Evolutionary conservation across 2,888 invertebrate species (phyloP), one percentile per base, ranked within the genome.

Genomic region (Acrocyrtus sp.): DNA sequence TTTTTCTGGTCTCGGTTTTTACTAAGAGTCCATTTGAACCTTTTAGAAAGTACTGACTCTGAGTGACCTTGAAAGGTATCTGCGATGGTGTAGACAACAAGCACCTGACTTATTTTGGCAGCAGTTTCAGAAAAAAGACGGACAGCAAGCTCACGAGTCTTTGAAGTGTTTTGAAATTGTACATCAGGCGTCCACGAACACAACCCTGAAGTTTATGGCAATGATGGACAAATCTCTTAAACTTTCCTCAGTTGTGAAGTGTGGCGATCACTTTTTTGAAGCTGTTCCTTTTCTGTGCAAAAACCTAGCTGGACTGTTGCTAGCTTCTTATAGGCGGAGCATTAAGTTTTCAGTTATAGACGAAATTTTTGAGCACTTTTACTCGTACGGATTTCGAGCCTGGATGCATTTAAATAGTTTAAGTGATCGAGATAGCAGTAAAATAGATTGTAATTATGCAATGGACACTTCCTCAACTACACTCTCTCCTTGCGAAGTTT

Each of bases 321-420:
- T 73, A 21, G 70, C 54, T 15, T 61, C 72, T 3, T 51, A 63
- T 10, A 60, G 48, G 26, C 57, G 58, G 19, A 73, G 45, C 21
- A 45, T 75, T 0, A 60, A 74, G 24, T 50, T 66, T 10, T 54
- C 58, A 1, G 51, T 43, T n/a, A 57, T 76, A 15, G 73, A 77
- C 19, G 65, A 70, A 53, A 65, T 72, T n/a, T 76, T 79, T 62
- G 77, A 79, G 24, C 60, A 68, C 17, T 79, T 79, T 47, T 79
- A 79, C 45, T 68, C 65, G 10, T 75, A 60, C 57, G 79, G 79
- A 15, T 76, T 79, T 45, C 67, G 63, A 54, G 75, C 75, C 1
- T 68, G 72, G 57, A 67, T 73, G 53, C 51, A 54, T 29, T 19
- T 72, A 27, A 63, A 67, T 12, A 68, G 74, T 39, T 60, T 45